Evolutionary conservation across 2,888 invertebrate genomes (phyloP), one percentile per base, ranked within the genome.

Genomic region (Lithodes maja): DNA sequence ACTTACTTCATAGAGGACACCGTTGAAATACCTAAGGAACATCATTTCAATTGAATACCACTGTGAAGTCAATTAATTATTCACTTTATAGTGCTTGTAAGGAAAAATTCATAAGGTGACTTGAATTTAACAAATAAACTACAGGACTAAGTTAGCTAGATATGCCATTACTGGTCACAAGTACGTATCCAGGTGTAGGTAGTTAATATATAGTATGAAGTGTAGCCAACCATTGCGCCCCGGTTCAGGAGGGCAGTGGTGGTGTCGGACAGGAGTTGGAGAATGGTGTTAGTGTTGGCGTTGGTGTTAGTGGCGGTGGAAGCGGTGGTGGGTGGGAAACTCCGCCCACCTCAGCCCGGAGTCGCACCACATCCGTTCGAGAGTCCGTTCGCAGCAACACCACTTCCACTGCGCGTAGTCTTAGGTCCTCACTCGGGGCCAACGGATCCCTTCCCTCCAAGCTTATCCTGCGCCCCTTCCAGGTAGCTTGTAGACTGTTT

Each of bases 391-490:
- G 86, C 17, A 86, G 86, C 82, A 85, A 85, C 85, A 89, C 78
- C 79, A 84, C 88, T 71, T 89, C 71, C 71, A 71, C 79, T 3
- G 88, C 80, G 17, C 84, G 88, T 69, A 89, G 88, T 80, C 33
- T 68, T 68, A 85, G 81, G 68, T 89, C 88, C 49, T 89, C 88
- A 9, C 69, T 78, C 55, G 88, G 85, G 50, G 69, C 83, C 50
- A 89, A 89, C 68, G 88, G 88, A 12, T 89, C 85, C 49, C 77
- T 89, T 50, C 88, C 88, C 49, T 89, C 88, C 84, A 89, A 89
- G 54, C 88, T 89, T 17, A 71, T 75, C 81, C 88, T 85, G 61
- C 79, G 88, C 49, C 81, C 85, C 15, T 85, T 85, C 68, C 88
- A 89, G 88, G 88, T 89, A 85, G 71, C n/a, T 17, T 80, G 5